These are phyloP conservation scores for Megaceryle maxima DNA, from an alignment of 2,113 vertebrate genomes.

Conservation along the genomic window DNA sequence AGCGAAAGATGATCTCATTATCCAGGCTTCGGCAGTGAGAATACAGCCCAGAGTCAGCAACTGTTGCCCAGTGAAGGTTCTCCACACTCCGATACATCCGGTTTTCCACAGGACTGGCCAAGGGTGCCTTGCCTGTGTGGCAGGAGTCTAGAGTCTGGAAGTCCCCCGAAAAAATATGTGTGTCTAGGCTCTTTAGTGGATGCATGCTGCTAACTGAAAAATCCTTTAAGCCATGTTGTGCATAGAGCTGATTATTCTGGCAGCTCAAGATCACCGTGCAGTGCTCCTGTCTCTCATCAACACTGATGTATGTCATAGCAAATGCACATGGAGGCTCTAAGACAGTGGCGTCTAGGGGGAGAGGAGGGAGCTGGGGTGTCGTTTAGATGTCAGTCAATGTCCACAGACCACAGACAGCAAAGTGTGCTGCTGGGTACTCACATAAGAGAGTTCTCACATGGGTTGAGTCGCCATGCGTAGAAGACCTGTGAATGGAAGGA, in stretches of 20 bases:
- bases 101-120: constrained; percentile 33
- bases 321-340: constrained; percentile 70
- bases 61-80: constrained; percentile 82
- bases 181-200: constrained; percentile 71
- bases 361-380: constrained; percentile 73
- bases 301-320: constrained; percentile 75
- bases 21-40: constrained; percentile 78
- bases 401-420: constrained; percentile 75
- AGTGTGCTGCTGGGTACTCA: constrained; percentile 76
- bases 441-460: constrained; percentile 78
- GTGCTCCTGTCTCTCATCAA: constrained; percentile 73
- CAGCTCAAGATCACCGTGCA: constrained; percentile 80
- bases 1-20: constrained; percentile 81
- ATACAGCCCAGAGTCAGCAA: constrained; percentile 69
- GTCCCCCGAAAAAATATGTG: constrained; percentile 46
- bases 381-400: constrained; percentile 78
- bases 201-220: constrained; percentile 73
- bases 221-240: constrained; percentile 81
- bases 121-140: constrained; percentile 17
- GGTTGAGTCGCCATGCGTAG: constrained; percentile 67
- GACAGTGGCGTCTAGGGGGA: constrained; percentile 63
- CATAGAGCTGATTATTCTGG: constrained; percentile 80
- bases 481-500: constrained; percentile 64
- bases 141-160: constrained; percentile 34
- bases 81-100: constrained; percentile 88